Conservation (phyloP, 2,113 vertebrate genomes). For the Pachypanchax playfairii region DNA sequence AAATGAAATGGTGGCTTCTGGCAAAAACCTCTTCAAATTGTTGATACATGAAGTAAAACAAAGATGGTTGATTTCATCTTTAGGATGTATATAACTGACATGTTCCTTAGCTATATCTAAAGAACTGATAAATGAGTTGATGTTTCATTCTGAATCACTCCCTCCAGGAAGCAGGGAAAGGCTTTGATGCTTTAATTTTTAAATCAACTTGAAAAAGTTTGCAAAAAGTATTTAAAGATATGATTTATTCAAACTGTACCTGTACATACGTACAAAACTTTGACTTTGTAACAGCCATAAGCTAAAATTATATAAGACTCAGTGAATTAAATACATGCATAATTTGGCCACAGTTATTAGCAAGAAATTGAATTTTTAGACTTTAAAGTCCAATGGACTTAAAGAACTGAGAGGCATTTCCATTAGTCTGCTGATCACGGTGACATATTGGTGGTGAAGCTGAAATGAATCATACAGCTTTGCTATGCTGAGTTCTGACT, state of each 20-base stretch:
- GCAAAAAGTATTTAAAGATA: slow-evolving; percentile 9
- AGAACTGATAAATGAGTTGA: slow-evolving; percentile 18
- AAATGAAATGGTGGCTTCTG: background rate
- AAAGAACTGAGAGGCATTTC: slow-evolving; percentile 9
- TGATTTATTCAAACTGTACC: slow-evolving; percentile 32
- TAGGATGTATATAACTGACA: background rate
- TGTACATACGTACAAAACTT: slow-evolving; percentile 14
- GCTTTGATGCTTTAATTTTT: slow-evolving; percentile 15
- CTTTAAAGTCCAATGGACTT: slow-evolving; percentile 21
- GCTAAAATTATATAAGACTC: slow-evolving; percentile 22
- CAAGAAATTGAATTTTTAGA: slow-evolving; percentile 15
- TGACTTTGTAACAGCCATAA: slow-evolving; percentile 27
- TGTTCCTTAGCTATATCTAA: background rate
- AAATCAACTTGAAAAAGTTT: slow-evolving; percentile 4
- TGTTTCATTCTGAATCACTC: slow-evolving; percentile 14
- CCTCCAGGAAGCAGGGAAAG: background rate
- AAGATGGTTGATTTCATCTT: background rate
- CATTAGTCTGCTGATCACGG: slow-evolving; percentile 17
- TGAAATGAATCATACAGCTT: slow-evolving; percentile 4
- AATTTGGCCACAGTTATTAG: slow-evolving; percentile 29
- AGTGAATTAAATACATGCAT: slow-evolving; percentile 29
- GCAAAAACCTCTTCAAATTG: background rate
- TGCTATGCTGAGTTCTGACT: slow-evolving; percentile 2
- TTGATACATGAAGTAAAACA: background rate
- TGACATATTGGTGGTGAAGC: slow-evolving; percentile 13